Conservation (phyloP, 2,113 vertebrate species). For the Varanus salvator region DNA sequence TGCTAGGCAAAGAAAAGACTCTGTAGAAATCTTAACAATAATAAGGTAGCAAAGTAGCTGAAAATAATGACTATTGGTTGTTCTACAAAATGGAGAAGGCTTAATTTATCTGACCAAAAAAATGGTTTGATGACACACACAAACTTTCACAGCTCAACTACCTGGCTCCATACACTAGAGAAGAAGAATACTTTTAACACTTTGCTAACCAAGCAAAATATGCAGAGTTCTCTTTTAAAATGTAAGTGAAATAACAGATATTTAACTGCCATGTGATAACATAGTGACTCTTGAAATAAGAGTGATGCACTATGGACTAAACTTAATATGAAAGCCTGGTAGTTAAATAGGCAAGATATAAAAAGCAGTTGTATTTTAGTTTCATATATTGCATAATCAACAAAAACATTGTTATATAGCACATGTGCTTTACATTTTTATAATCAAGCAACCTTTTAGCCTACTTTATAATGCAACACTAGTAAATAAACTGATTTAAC, state of each 20-base stretch:
- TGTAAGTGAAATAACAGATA: constrained; percentile 30
- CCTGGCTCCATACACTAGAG: constrained; percentile 43
- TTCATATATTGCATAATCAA: neutral
- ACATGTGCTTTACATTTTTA: neutral
- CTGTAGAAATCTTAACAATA: constrained; percentile 77
- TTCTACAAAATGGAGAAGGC: constrained; percentile 76
- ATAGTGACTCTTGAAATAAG: constrained; percentile 25
- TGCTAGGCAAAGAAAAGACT: constrained; percentile 77
- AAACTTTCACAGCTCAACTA: constrained; percentile 52
- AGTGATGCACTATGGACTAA: neutral
- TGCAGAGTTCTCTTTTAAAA: constrained; percentile 36
- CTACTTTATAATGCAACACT: constrained; percentile 18
- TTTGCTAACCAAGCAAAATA: constrained; percentile 31
- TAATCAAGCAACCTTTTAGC: rapidly evolving
- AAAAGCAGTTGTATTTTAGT: neutral
- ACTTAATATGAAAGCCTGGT: neutral
- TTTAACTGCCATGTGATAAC: constrained; percentile 8
- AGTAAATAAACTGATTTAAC: neutral
- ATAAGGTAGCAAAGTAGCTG: constrained; percentile 76
- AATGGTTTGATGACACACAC: constrained; percentile 68
- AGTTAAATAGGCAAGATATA: neutral
- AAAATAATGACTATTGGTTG: constrained; percentile 73
- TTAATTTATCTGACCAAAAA: constrained; percentile 68
- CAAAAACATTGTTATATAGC: neutral
- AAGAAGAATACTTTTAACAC: constrained; percentile 46